These are phyloP conservation scores for Macquaria ambigua DNA, from an alignment of 2,113 vertebrate genomes.

Conservation along the genomic window DNA sequence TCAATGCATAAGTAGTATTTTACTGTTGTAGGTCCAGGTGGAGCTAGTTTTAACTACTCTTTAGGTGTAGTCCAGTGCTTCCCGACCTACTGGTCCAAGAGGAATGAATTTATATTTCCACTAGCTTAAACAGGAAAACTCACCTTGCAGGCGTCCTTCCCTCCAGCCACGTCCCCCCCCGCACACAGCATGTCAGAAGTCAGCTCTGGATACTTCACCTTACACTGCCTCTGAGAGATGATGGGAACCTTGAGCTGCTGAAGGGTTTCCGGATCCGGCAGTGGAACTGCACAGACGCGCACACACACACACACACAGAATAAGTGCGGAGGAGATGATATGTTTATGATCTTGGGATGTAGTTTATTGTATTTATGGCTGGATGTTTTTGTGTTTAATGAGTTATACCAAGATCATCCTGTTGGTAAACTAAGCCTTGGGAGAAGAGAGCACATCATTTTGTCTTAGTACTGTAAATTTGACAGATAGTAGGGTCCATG, in stretches of 20 bases:
- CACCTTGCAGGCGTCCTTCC: constrained; percentile 48
- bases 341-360: not conserved
- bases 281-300: constrained; percentile 35
- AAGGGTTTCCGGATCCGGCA: constrained; percentile 18
- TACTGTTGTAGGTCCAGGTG: not conserved
- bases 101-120: not conserved
- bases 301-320: not conserved
- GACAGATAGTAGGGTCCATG: too few species aligned
- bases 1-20: not conserved
- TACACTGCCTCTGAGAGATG: not conserved
- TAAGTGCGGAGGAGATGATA: not conserved
- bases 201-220: fast-evolving
- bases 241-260: constrained; percentile 54
- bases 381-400: not conserved
- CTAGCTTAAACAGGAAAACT: not conserved
- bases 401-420: not conserved
- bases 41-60: not conserved
- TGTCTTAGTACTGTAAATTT: not conserved
- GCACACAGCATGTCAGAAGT: constrained; percentile 29
- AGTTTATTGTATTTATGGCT: not conserved
- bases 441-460: not conserved
- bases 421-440: not conserved
- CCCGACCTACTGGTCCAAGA: not conserved
- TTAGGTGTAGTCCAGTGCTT: not conserved
- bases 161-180: not conserved